phyloP scores from a whole-genome alignment of 2,888 invertebrate genomes.

The Leucophenga maculata region DNA sequence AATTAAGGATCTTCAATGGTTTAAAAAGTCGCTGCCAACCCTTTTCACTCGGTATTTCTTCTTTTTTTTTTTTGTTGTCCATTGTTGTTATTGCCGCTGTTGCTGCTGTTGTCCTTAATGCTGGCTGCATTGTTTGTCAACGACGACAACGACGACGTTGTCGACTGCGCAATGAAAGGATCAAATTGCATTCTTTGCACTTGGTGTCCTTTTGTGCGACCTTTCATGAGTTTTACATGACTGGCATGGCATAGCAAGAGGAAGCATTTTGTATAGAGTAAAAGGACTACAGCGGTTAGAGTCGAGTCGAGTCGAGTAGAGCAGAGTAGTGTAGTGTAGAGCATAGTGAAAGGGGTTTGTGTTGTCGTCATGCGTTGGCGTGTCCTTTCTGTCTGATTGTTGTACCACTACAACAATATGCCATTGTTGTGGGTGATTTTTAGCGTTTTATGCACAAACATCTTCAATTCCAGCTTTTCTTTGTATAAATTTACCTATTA shows the following conservation, averaged over 20 bases:
- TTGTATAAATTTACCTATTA: constrained; percentile 48
- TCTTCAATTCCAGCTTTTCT: constrained; percentile 42
- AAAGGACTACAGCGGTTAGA: background rate
- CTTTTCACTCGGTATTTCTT: background rate
- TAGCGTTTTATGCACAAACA: constrained; percentile 40
- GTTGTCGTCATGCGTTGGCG: constrained; percentile 4
- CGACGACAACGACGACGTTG: background rate
- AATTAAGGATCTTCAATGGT: constrained; percentile 60
- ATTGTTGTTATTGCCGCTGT: background rate
- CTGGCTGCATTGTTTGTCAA: background rate
- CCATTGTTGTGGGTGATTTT: constrained; percentile 36
- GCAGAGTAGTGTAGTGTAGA: background rate
- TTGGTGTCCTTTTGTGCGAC: constrained; percentile 60
- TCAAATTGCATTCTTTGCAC: constrained; percentile 52
- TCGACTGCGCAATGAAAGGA: constrained; percentile 31
- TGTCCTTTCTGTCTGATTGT: background rate
- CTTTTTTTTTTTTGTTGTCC: background rate
- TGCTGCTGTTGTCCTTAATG: background rate
- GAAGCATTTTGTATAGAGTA: background rate
- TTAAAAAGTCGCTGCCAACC: background rate
- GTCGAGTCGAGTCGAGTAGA: background rate
- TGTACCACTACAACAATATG: constrained; percentile 12
- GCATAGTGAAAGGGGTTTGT: background rate
- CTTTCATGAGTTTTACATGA: constrained; percentile 13
- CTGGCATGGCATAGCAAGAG: background rate